phyloP scores from a whole-genome alignment of 2,888 invertebrate species.

The Dimorphilus gyrociliatus region DNA sequence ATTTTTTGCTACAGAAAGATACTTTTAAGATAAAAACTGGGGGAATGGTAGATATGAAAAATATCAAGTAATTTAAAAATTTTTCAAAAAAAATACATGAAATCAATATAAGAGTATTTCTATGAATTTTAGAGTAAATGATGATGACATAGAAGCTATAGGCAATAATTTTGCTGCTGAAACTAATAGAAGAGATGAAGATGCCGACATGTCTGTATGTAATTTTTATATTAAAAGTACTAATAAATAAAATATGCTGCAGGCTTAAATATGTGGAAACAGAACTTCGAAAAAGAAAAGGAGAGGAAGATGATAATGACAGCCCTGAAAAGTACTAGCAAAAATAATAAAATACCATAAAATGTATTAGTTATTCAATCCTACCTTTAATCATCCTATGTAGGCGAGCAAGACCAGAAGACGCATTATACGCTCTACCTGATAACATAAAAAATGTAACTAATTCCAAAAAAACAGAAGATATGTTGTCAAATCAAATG shows the following conservation, averaged over 20 bases:
- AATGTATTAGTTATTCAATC: too few species aligned
- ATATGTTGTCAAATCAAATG: constrained; percentile 99
- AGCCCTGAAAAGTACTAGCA: constrained; percentile 8
- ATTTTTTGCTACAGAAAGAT: constrained; percentile 33
- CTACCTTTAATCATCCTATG: constrained; percentile 6
- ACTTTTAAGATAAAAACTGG: constrained; percentile 45
- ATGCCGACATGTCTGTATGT: constrained; percentile 97
- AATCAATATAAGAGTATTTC: constrained; percentile 1
- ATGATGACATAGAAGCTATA: constrained; percentile 43
- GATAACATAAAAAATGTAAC: constrained; percentile 56
- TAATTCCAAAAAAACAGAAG: constrained; percentile 67
- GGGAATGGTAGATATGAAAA: constrained; percentile 68
- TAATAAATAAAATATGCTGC: not conserved
- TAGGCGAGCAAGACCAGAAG: constrained; percentile 17
- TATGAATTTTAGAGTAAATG: constrained; percentile 11
- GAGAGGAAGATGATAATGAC: constrained; percentile 27
- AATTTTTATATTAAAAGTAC: not conserved
- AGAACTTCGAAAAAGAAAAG: constrained; percentile 68
- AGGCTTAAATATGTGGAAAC: constrained; percentile 69
- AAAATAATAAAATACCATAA: too few species aligned
- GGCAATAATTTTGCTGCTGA: constrained; percentile 95
- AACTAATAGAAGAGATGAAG: constrained; percentile 92
- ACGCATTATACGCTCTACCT: constrained; percentile 54
- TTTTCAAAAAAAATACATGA: not conserved
- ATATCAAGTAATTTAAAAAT: constrained; percentile 19